Percentiles rank a stretch among this genome's conserved stretches.
phyloP scores from a whole-genome alignment of 1,140 invertebrate species.

The Sesamia nonagrioides region DNA sequence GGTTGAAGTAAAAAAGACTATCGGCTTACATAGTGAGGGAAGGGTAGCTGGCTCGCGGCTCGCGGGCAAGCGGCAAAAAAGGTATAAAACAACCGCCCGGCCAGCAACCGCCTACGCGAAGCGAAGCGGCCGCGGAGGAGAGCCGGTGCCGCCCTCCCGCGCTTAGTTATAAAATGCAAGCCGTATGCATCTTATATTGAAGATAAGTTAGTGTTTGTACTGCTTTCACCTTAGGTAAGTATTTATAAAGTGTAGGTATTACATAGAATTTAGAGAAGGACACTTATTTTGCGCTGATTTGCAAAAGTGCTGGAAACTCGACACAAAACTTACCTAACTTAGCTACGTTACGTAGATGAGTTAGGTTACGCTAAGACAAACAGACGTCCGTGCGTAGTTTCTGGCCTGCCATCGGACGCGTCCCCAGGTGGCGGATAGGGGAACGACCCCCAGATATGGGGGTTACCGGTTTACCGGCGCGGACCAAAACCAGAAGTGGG shows the following conservation, averaged over 20 bases:
- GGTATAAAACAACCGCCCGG: slow-evolving; percentile 68
- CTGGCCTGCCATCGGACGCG: no score
- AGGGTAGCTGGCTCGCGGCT: slow-evolving; percentile 62
- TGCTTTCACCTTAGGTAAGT: slow-evolving; percentile 9
- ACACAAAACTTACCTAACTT: no score
- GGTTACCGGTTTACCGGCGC: no score
- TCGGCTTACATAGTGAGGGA: slow-evolving; percentile 71
- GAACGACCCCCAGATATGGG: no score
- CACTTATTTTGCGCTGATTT: not conserved
- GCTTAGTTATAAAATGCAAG: slow-evolving; percentile 52
- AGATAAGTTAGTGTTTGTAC: not conserved
- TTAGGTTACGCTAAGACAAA: no score
- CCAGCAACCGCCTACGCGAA: slow-evolving; percentile 59
- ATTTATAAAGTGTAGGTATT: not conserved
- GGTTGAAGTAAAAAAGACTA: slow-evolving; percentile 73
- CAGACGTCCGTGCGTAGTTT: no score
- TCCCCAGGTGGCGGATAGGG: no score
- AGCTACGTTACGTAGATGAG: no score
- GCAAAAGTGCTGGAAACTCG: no score
- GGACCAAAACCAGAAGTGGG: no score
- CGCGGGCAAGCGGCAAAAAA: slow-evolving; percentile 75
- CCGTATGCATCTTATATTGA: slow-evolving; percentile 23
- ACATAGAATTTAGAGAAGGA: not conserved
- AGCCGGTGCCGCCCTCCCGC: slow-evolving; percentile 59
- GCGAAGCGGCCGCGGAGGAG: slow-evolving; percentile 47